These are phyloP conservation scores for Geothlypis trichas DNA, from an alignment of 2,113 vertebrate genomes.

Conservation along the genomic window DNA sequence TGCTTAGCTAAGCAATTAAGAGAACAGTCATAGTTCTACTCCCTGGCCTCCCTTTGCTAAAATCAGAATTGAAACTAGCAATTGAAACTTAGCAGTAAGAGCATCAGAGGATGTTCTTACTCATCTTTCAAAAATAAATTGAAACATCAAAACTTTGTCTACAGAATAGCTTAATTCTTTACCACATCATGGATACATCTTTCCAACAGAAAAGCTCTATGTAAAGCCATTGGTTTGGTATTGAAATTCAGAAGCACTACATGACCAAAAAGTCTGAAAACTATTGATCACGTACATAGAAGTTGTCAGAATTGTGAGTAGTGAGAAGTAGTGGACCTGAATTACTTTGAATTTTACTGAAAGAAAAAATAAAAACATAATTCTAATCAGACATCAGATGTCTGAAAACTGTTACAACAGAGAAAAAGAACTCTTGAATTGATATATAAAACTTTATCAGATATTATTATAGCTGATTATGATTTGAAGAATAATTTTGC, in stretches of 20 bases:
- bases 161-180: neutral
- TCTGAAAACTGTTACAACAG: neutral
- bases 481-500: neutral
- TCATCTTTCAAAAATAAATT: neutral
- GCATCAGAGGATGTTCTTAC: neutral
- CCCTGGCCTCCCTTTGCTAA: neutral
- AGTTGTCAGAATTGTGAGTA: neutral
- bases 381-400: neutral
- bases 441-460: neutral
- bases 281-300: neutral
- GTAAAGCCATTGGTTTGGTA: neutral
- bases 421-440: neutral
- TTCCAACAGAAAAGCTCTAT: neutral
- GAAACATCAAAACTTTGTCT: neutral
- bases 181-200: rapidly evolving
- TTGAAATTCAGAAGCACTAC: neutral
- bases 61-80: neutral
- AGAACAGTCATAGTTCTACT: neutral
- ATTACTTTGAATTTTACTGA: neutral
- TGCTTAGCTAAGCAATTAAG: neutral
- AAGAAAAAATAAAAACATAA: neutral
- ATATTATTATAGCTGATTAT: neutral
- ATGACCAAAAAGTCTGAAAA: neutral
- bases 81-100: neutral
- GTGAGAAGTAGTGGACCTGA: neutral